phyloP scores from a whole-genome alignment of 2,888 invertebrate genomes.

The Odontocerum albicorne region DNA sequence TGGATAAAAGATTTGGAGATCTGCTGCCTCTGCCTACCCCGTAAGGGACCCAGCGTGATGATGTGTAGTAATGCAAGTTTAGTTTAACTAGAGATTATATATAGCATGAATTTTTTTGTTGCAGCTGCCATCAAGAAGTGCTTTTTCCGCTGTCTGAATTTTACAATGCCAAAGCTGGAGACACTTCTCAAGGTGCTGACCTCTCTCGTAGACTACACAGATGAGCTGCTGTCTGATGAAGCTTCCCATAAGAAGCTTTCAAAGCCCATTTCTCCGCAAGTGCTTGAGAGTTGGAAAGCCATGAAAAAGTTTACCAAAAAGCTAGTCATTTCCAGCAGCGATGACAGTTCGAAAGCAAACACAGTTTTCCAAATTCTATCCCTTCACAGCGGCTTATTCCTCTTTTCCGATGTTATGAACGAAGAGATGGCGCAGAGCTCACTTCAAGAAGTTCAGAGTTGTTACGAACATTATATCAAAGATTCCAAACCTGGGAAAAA shows the following conservation, averaged over 20 bases:
- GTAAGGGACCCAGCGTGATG: too few relatives aligned
- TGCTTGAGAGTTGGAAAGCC: conserved; percentile 64
- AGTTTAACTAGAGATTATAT: too few relatives aligned
- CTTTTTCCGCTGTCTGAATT: conserved; percentile 70
- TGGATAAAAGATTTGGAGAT: too few relatives aligned
- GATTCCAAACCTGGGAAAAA: conserved; percentile 39
- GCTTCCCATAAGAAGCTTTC: conserved; percentile 56
- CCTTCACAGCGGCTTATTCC: conserved; percentile 70
- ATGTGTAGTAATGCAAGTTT: too few relatives aligned
- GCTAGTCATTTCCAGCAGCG: conserved; percentile 50
- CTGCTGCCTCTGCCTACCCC: too few relatives aligned
- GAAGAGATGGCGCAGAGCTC: conserved; percentile 67
- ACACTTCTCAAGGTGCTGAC: conserved; percentile 62
- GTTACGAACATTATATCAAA: conserved; percentile 63
- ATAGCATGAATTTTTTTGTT: conserved; percentile 38
- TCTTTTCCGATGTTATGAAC: conserved; percentile 66
- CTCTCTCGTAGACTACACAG: conserved; percentile 59
- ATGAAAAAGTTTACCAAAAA: conserved; percentile 58
- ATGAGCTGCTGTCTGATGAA: conserved; percentile 56
- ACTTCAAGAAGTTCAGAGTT: conserved; percentile 71
- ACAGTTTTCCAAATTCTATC: conserved; percentile 71
- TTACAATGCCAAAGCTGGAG: conserved; percentile 66
- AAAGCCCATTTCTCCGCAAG: conserved; percentile 59
- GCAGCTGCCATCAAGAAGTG: conserved; percentile 65
- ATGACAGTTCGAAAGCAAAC: conserved; percentile 57